Conservation (phyloP, 1,140 invertebrate genomes). For the Sitodiplosis mosellana region DNA sequence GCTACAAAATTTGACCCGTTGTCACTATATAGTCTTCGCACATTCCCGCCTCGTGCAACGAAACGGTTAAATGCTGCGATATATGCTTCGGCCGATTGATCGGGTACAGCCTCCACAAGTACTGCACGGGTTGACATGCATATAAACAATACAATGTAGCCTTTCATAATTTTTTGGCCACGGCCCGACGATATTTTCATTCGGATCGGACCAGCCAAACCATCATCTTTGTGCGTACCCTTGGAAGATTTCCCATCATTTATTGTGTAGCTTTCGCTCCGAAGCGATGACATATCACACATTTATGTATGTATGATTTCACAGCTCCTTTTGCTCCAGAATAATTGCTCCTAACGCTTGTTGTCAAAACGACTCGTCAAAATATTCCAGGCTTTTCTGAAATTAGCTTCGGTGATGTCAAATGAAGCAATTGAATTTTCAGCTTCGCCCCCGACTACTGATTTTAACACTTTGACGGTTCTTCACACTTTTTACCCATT, state of each 20-base stretch:
- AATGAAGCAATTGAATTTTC: too few relatives aligned
- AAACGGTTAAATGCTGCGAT: slow-evolving; percentile 17
- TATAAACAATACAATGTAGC: slow-evolving; percentile 15
- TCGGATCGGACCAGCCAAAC: slow-evolving; percentile 18
- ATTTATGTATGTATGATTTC: too few relatives aligned
- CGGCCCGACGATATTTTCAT: slow-evolving; percentile 7
- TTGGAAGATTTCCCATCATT: slow-evolving; percentile 20
- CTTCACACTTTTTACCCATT: too few relatives aligned
- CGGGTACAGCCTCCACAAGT: slow-evolving; percentile 17
- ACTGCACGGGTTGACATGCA: slow-evolving; percentile 17
- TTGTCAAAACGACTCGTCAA: too few relatives aligned
- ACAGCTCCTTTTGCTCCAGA: too few relatives aligned
- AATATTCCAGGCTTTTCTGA: too few relatives aligned
- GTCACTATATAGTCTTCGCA: slow-evolving; percentile 14
- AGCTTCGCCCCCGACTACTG: too few relatives aligned
- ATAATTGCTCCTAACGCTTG: too few relatives aligned
- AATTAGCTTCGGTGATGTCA: too few relatives aligned
- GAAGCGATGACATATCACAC: too few relatives aligned
- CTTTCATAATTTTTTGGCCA: slow-evolving; percentile 9
- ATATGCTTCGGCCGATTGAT: slow-evolving; percentile 13
- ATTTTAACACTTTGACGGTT: too few relatives aligned
- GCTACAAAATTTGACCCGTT: slow-evolving; percentile 20
- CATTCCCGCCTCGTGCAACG: slow-evolving; percentile 9
- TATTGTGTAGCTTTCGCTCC: too few relatives aligned
- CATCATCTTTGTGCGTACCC: slow-evolving; percentile 13